These are phyloP conservation scores for Xiphias gladius DNA, from an alignment of 2,113 vertebrate species.

Conservation along the genomic window DNA sequence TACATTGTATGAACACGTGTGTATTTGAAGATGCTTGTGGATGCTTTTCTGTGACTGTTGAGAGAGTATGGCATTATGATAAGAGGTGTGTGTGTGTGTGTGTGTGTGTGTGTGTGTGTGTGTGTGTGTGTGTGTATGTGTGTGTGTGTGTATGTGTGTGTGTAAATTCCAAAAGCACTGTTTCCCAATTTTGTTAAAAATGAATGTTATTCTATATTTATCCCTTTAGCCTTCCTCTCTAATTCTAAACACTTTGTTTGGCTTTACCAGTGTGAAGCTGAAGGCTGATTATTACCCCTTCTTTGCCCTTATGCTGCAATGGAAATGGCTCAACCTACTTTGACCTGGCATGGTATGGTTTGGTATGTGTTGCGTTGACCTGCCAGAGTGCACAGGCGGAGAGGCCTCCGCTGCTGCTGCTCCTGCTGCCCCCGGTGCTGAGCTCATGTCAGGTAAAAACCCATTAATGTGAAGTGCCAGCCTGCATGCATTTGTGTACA, in stretches of 20 bases:
- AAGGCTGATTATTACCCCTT: slow-evolving; percentile 82
- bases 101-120: background rate
- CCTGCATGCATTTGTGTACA: slow-evolving; percentile 18
- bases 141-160: too few species aligned
- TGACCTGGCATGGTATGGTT: slow-evolving; percentile 36
- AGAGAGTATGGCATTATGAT: background rate
- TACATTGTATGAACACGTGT: background rate
- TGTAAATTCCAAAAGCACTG: background rate
- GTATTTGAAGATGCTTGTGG: background rate
- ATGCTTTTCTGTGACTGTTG: background rate
- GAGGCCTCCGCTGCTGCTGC: slow-evolving; percentile 88
- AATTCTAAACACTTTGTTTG: slow-evolving; percentile 65
- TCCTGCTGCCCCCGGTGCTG: slow-evolving; percentile 85
- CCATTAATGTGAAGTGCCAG: background rate
- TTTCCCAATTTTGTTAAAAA: background rate
- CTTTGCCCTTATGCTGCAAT: slow-evolving; percentile 87
- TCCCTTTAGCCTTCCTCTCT: slow-evolving; percentile 33
- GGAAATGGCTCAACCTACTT: slow-evolving; percentile 72
- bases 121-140: background rate
- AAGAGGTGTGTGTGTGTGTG: background rate
- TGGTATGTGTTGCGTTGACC: slow-evolving; percentile 38
- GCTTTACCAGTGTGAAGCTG: slow-evolving; percentile 71
- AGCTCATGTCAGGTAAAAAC: slow-evolving; percentile 94
- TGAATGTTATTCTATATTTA: background rate
- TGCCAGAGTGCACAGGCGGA: slow-evolving; percentile 92